Evolutionary conservation across 2,113 vertebrate genomes (phyloP).

Genomic region (Neodon shergylaensis): DNA sequence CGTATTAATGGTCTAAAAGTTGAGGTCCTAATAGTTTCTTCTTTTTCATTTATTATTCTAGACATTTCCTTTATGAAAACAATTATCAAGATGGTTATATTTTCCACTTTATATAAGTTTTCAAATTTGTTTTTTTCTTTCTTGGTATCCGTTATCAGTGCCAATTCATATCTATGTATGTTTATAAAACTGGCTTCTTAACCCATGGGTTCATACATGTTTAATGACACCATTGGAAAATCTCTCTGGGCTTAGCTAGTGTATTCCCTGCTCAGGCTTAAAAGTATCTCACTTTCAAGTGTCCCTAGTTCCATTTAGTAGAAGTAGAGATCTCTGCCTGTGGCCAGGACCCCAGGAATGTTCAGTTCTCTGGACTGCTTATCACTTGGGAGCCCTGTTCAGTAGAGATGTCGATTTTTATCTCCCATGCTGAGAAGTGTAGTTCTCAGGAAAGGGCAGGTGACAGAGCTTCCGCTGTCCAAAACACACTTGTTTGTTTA

Average conservation of each 20-base stretch:
- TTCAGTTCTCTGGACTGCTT: not conserved
- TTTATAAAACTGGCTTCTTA: not conserved
- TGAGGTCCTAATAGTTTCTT: not conserved
- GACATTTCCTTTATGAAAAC: slow-evolving; percentile 40
- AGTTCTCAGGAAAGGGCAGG: not conserved
- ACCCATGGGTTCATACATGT: not conserved
- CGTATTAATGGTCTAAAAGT: not conserved
- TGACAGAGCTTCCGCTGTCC: not conserved
- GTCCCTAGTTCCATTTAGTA: not conserved
- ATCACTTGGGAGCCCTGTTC: not conserved
- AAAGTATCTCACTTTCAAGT: not conserved
- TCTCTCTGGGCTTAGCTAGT: not conserved
- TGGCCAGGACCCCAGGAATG: not conserved
- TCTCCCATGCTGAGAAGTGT: not conserved
- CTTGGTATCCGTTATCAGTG: not conserved
- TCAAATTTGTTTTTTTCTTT: not conserved
- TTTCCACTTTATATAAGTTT: not conserved
- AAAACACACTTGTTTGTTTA: not conserved
- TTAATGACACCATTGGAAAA: not conserved
- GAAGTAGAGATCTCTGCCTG: not conserved
- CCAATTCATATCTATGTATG: not conserved
- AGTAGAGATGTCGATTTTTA: not conserved
- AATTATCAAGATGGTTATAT: not conserved
- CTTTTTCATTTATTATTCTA: not conserved
- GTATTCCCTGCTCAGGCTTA: not conserved